These are phyloP conservation scores for Vicugna pacos DNA, from an alignment of 2,113 vertebrate species.

Conservation along the genomic window DNA sequence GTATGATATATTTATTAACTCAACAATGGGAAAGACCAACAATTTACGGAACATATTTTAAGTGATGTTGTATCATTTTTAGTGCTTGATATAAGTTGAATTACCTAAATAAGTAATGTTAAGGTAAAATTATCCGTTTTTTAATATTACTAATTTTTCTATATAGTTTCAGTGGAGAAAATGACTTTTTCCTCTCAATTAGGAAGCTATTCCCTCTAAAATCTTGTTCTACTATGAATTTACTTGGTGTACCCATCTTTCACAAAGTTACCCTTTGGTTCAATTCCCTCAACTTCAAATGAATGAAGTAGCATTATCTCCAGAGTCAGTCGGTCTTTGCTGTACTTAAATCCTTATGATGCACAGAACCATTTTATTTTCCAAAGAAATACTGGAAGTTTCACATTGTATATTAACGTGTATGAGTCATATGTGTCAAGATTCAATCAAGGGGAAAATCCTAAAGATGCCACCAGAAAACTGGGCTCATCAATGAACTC, in stretches of 20 bases:
- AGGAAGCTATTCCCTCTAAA: background rate
- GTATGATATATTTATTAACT: background rate
- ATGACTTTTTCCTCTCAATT: background rate
- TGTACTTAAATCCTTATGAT: background rate
- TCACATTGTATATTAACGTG: slow-evolving; percentile 9
- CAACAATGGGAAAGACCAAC: background rate
- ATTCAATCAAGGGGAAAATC: background rate
- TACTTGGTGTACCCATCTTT: background rate
- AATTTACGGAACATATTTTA: background rate
- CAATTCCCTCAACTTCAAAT: background rate
- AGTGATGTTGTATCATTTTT: background rate
- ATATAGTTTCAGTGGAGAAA: background rate
- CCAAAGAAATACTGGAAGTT: background rate
- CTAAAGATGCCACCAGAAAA: background rate
- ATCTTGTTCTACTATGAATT: background rate
- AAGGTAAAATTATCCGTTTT: background rate
- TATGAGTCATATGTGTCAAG: background rate
- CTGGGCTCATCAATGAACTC: background rate
- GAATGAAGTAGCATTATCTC: background rate
- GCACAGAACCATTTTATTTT: background rate
- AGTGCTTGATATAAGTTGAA: background rate
- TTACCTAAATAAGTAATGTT: background rate
- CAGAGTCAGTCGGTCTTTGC: background rate
- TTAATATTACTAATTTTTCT: background rate
- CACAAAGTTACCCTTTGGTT: background rate